phyloP scores from a whole-genome alignment of 2,797 vertebrate species.

The Microchirus variegatus region DNA sequence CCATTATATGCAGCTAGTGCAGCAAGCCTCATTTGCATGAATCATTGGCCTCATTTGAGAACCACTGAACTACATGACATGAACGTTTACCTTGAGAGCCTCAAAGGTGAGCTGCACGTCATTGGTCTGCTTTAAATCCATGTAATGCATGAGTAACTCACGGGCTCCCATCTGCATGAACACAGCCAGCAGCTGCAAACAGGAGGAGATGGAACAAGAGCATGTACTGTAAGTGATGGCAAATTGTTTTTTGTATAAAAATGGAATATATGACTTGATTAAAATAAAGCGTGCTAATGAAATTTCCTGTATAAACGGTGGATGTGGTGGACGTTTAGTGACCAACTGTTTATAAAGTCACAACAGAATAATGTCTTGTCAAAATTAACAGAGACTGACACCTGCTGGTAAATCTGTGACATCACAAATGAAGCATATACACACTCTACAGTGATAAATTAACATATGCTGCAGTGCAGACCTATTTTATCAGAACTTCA shows the following conservation, averaged over 20 bases:
- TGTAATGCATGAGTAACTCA: constrained; percentile 97
- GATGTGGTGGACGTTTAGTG: background rate
- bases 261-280: background rate
- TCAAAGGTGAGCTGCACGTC: constrained; percentile 98
- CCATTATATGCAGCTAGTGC: too few relatives aligned
- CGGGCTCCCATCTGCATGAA: constrained; percentile 98
- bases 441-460: background rate
- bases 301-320: background rate
- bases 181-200: constrained; percentile 90
- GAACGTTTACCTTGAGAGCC: constrained; percentile 90
- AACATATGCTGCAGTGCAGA: background rate
- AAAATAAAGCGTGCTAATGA: background rate
- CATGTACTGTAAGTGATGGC: background rate
- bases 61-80: background rate
- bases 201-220: background rate
- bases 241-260: constrained; percentile 6
- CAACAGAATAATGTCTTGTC: background rate
- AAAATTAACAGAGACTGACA: constrained; percentile 56
- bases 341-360: background rate
- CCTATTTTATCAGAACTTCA: background rate
- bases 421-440: constrained; percentile 16
- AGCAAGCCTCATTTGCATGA: too few relatives aligned
- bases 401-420: constrained; percentile 58
- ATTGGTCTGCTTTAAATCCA: constrained; percentile 96
- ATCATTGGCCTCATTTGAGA: background rate